Evolutionary conservation across 2,888 invertebrate species (phyloP).

Genomic region (Oligia strigilis): DNA sequence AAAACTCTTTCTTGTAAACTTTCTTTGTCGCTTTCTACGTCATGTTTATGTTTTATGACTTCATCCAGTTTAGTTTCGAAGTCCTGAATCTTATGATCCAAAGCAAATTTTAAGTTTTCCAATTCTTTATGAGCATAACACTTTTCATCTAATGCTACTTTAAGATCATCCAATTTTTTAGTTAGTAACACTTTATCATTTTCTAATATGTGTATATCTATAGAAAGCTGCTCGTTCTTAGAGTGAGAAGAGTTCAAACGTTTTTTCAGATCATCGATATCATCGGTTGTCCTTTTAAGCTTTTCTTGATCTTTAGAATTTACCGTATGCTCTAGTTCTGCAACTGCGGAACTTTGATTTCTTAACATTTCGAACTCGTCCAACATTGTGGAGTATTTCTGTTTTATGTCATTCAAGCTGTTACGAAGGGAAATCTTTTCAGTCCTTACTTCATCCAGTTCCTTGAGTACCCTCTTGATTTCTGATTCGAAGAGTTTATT

Average conservation of each 20-base stretch:
- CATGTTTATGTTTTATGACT: conserved; percentile 55
- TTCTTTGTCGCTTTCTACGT: conserved; percentile 73
- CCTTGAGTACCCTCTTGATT: conserved; percentile 90
- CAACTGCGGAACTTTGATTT: conserved; percentile 85
- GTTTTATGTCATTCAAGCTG: conserved; percentile 88
- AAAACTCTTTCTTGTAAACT: conserved; percentile 72
- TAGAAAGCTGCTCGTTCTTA: conserved; percentile 87
- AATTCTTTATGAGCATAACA: conserved; percentile 60
- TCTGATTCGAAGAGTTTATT: conserved; percentile 91
- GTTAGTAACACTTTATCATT: conserved; percentile 88
- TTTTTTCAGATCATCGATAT: conserved; percentile 85
- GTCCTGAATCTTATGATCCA: conserved; percentile 62
- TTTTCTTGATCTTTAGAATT: conserved; percentile 75
- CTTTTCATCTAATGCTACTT: conserved; percentile 69
- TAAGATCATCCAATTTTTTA: conserved; percentile 85
- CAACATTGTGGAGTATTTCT: conserved; percentile 89
- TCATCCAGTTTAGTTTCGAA: conserved; percentile 61
- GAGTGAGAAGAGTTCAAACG: conserved; percentile 80
- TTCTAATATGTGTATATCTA: conserved; percentile 88
- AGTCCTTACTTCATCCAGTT: conserved; percentile 84
- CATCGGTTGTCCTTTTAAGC: conserved; percentile 78
- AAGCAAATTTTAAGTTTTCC: conserved; percentile 52
- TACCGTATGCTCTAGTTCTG: conserved; percentile 86
- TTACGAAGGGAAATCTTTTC: conserved; percentile 88
- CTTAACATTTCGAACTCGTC: conserved; percentile 83